Base-by-base conservation (phyloP, 2,113 vertebrate species). In the Tragulus kanchil region DNA sequence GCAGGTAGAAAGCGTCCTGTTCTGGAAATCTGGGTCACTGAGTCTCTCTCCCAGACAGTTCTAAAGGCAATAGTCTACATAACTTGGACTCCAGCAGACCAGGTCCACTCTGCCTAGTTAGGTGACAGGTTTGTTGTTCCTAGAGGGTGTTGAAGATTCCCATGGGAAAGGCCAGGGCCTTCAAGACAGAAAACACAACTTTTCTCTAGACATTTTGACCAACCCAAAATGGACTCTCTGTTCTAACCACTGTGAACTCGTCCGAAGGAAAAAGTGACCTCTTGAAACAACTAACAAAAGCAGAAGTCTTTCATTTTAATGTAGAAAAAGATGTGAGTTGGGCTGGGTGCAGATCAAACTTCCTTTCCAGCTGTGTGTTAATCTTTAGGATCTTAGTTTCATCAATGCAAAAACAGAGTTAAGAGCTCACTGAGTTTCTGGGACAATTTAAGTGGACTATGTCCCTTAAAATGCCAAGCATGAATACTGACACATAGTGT, bases 81-180 rank as follows among this genome's bases (percentile, higher is more conserved):
- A 48, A 42, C 16, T 36, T n/a, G 0, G 0, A 28, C 16, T 23
- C 21, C n/a, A 17, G 75, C 6, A 7, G 36, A 26, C 25, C 0
- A 21, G 61, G 42, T 9, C n/a, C 50, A 15, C 62, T 71, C 62
- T 67, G 19, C 86, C 14, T 6, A 6, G 31, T n/a, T 58, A 56
- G n/a, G 28, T 10, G 42, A 73, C 23, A 64, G 52, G n/a, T 28
- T 65, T 93, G 36, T 54, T 75, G 69, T 78, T 61, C 77, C 3
- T 2, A 56, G 9, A 62, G 28, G 0, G 13, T 56, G 19, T 56
- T 58, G 36, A 61, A 82, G 71, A 69, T 94, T 58, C 14, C 28
- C 64, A 59, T 10, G 58, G 23, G 31, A 23, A 93, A 69, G 86
- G 31, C 17, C 64, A 88, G 25, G 19, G 9, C 48, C 81, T 82